Base-by-base conservation (phyloP, 1,140 invertebrate species). In the Oryzaephilus surinamensis region DNA sequence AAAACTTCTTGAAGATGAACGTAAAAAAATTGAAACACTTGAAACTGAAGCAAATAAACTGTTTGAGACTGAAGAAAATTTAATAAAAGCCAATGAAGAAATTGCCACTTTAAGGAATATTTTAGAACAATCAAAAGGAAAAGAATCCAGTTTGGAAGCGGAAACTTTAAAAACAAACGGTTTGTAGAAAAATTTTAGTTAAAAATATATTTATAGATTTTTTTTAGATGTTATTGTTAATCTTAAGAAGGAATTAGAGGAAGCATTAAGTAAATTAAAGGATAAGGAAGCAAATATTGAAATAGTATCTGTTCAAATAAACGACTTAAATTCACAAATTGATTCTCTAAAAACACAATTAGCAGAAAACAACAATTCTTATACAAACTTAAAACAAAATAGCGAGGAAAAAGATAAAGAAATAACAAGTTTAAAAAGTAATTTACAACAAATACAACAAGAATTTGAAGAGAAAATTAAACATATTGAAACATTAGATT, bases 61-160 rank as follows among this genome's bases (percentile, higher is more conserved):
- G n/a, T 71, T 72, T 30, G 71, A 76, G 52, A 50, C 65, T 2
- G 71, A 73, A 44, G 71, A 74, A 51, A 62, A 64, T 48, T 50
- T 73, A 10, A 46, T 63, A 0, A 62, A 62, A 42, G 45, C 67
- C 37, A 58, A 62, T 27, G 58, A 59, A 20, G 61, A 70, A 41
- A 35, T 62, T 13, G 58, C 54, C 37, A 38, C 14, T 19, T 33
- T 58, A 6, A 48, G 38, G 35, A 44, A 41, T 36, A 45, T 51
- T 30, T 32, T 41, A 37, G 46, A 48, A 46, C 47, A 41, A 34
- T 41, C 15, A 12, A 17, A 8, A 11, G 14, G 13, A 17, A 24
- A 29, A n/a, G 28, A 21, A n/a, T n/a, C n/a, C n/a, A n/a, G n/a
- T n/a, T n/a, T n/a, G n/a, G n/a, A n/a, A n/a, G n/a, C n/a, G 21